These are phyloP conservation scores for western clawed frog (Xenopus tropicalis) DNA, from an alignment of 2,113 vertebrate genomes.

Conservation along the genomic window UCB_Xtro_10.0 CM004449.2:52014501-52015000, in stretches of 20 bases:
- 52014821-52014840: slow-evolving; percentile 32
- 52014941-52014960: slow-evolving; percentile 13
- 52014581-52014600: not conserved
- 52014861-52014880: slow-evolving; percentile 27
- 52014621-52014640: not conserved
- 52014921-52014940: slow-evolving; percentile 37
- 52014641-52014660: slow-evolving; percentile 8
- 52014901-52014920: slow-evolving; percentile 33
- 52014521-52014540: not conserved
- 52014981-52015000: no score
- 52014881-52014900: slow-evolving; percentile 29
- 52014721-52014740: slow-evolving; percentile 22
- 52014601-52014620: slow-evolving; percentile 2
- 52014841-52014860: slow-evolving; percentile 11
- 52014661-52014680: not conserved
- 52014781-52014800: slow-evolving; percentile 32
- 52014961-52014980: not conserved
- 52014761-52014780: slow-evolving; percentile 12
- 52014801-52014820: slow-evolving; percentile 33
- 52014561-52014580: not conserved
- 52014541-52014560: not conserved
- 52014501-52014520: no score
- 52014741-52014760: slow-evolving; percentile 32
- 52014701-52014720: slow-evolving; percentile 23
- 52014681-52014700: slow-evolving; percentile 13